These are phyloP conservation scores for Dermochelys coriacea DNA, from an alignment of 2,797 vertebrate species.

Conservation along the genomic window DNA sequence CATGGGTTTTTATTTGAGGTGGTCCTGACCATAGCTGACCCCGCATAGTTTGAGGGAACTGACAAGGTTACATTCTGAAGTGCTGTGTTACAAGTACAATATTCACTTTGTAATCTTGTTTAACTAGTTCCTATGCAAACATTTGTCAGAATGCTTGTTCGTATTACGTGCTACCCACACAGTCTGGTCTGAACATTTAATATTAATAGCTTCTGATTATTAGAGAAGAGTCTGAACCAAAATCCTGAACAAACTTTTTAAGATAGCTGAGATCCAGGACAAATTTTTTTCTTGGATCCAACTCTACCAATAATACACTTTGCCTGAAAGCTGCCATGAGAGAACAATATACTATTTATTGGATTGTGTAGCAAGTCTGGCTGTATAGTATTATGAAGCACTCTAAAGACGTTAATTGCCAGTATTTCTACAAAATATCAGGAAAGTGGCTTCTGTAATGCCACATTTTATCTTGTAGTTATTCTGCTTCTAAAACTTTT, in stretches of 20 bases:
- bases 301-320: fast-evolving
- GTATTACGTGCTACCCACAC: not conserved
- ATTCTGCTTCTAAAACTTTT: not conserved
- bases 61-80: not conserved
- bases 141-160: not conserved
- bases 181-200: not conserved
- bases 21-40: not conserved
- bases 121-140: not conserved
- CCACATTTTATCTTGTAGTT: not conserved
- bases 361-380: not conserved
- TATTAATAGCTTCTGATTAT: not conserved
- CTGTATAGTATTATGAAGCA: not conserved
- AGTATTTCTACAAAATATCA: not conserved
- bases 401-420: not conserved
- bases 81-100: not conserved
- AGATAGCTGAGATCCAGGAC: not conserved
- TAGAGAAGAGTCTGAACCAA: too few species aligned
- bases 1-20: not conserved
- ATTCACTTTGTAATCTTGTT: not conserved
- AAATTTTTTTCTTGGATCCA: not conserved
- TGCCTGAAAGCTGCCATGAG: not conserved
- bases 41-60: not conserved
- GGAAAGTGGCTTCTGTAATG: not conserved
- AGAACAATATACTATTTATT: not conserved
- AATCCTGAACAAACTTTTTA: too few species aligned